Percentiles rank a stretch among this genome's conserved stretches.
These are phyloP conservation scores for Trichonephila inaurata DNA, from an alignment of 1,140 invertebrate genomes.

Conservation along the genomic window DNA sequence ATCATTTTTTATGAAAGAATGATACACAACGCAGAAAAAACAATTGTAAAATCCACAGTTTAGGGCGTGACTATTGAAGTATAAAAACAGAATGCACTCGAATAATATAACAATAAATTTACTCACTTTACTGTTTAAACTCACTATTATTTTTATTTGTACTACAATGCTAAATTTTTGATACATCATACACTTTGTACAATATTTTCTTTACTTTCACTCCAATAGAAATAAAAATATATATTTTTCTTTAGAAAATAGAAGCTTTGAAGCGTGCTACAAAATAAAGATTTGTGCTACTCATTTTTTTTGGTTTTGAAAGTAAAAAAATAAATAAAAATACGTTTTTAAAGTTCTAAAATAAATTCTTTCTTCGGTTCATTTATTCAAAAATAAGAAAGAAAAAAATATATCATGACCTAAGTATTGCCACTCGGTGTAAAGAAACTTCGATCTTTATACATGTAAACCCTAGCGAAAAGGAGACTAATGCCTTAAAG, in stretches of 20 bases:
- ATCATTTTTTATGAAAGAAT: no score
- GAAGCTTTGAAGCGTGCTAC: not conserved
- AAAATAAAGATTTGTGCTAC: not conserved
- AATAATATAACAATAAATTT: no score
- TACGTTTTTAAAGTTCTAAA: not conserved
- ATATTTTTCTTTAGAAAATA: not conserved
- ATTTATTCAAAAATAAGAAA: conserved; percentile 22
- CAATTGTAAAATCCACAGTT: no score
- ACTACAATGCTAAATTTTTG: not conserved
- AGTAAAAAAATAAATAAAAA: not conserved
- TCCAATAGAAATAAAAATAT: not conserved
- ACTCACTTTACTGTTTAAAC: no score
- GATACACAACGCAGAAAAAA: no score
- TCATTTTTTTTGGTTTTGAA: not conserved
- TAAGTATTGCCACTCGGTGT: not conserved
- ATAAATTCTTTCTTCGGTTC: not conserved
- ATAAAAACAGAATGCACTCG: no score
- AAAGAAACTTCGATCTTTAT: conserved; percentile 4
- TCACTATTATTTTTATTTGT: no score
- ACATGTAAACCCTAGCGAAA: not conserved
- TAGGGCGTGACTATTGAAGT: no score
- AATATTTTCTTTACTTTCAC: not conserved
- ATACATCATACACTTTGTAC: not conserved
- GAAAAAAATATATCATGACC: not conserved
- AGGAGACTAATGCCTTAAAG: conserved; percentile 19